A percentile compares a stretch with the other conserved stretches of the same genome.
These are phyloP conservation scores for Caranx melampygus DNA, from an alignment of 2,113 vertebrate species.

Conservation along the genomic window DNA sequence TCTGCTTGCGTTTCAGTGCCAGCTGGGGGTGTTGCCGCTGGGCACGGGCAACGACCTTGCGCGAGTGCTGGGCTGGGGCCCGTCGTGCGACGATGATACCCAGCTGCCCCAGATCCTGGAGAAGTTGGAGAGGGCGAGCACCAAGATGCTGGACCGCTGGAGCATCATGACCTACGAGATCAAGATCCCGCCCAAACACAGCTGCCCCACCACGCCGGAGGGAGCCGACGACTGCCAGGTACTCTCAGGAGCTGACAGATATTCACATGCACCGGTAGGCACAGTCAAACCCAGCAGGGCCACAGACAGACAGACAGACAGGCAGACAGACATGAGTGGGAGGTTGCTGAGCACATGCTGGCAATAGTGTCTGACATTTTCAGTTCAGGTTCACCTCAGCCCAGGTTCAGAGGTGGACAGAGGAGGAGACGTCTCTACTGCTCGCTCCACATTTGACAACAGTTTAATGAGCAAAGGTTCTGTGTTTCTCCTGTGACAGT, in stretches of 20 bases:
- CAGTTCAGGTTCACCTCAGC: not conserved
- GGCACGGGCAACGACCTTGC: constrained; percentile 98
- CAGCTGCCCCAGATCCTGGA: constrained; percentile 97
- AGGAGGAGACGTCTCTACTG: not conserved
- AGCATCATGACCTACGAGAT: constrained; percentile 99
- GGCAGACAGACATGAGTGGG: not conserved
- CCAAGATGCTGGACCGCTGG: constrained; percentile 99
- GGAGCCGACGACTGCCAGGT: constrained; percentile 92
- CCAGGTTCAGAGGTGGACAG: not conserved
- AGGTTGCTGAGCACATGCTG: constrained; percentile 2
- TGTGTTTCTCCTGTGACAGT: too few relatives aligned
- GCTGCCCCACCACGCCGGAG: constrained; percentile 90
- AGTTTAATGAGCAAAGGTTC: too few relatives aligned
- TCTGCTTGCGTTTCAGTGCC: constrained; percentile 86
- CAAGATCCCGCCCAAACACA: constrained; percentile 92
- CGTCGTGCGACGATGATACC: constrained; percentile 95
- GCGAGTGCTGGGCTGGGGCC: constrained; percentile 97
- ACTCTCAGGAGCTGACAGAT: constrained; percentile 49
- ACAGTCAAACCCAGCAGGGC: constrained; percentile 29
- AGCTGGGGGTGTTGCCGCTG: constrained; percentile 94
- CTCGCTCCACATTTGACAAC: too few relatives aligned
- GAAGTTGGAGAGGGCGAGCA: constrained; percentile 97
- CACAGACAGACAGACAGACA: constrained; percentile 19
- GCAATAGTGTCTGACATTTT: constrained; percentile 25
- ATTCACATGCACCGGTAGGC: constrained; percentile 35